Conservation (phyloP, 2,113 vertebrate genomes). For the Nibea coibor region DNA sequence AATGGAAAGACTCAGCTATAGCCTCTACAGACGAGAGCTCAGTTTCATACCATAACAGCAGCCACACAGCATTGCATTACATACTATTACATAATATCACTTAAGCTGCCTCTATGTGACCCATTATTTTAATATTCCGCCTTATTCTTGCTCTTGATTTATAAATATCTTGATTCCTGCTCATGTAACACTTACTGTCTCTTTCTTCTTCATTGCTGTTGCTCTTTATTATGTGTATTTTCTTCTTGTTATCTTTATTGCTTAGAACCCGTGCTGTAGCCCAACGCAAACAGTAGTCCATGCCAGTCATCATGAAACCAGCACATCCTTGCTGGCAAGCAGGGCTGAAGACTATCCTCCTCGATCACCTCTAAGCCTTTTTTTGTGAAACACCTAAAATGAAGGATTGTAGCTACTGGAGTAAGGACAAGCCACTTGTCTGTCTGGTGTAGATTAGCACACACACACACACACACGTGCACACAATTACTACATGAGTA, state of each 20-base stretch:
- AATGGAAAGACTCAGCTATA: slow-evolving; percentile 14
- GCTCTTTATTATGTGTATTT: background rate
- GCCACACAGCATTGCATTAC: slow-evolving; percentile 21
- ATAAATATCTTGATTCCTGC: slow-evolving; percentile 8
- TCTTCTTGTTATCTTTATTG: slow-evolving; percentile 26
- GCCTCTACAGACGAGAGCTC: background rate
- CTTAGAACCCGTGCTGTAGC: slow-evolving; percentile 17
- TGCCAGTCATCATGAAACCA: slow-evolving; percentile 58
- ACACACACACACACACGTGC: background rate
- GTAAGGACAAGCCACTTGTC: slow-evolving; percentile 68
- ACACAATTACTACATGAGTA: slow-evolving; percentile 33
- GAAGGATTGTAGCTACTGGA: slow-evolving; percentile 61
- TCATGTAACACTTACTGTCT: background rate
- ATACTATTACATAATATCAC: slow-evolving; percentile 5
- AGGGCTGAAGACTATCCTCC: slow-evolving; percentile 55
- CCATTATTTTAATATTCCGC: slow-evolving; percentile 14
- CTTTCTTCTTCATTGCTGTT: slow-evolving; percentile 20
- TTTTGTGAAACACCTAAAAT: slow-evolving; percentile 60
- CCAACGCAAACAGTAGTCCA: slow-evolving; percentile 23
- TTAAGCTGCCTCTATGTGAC: slow-evolving; percentile 25
- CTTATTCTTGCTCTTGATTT: slow-evolving; percentile 16
- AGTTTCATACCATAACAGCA: slow-evolving; percentile 14
- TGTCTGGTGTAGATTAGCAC: slow-evolving; percentile 71
- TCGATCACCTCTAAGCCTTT: slow-evolving; percentile 68
- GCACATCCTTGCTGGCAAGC: slow-evolving; percentile 31